phyloP scores from a whole-genome alignment of 2,797 vertebrate genomes.

The Buceros bicornis region DNA sequence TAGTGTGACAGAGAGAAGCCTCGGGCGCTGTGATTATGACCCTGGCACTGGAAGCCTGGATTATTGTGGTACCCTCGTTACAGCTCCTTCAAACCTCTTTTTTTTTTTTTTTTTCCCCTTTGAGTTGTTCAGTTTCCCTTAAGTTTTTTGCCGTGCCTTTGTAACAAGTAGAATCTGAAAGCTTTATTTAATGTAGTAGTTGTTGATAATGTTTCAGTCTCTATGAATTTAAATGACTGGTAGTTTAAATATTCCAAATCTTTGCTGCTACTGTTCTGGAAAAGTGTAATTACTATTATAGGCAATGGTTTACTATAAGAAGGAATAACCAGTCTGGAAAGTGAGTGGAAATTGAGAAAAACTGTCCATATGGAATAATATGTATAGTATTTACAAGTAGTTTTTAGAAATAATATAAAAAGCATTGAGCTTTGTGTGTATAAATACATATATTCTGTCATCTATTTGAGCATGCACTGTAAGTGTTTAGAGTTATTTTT shows the following conservation, averaged over 20 bases:
- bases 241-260: background rate
- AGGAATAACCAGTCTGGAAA: background rate
- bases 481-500: slow-evolving; percentile 46
- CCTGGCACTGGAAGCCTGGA: background rate
- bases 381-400: background rate
- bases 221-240: background rate
- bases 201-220: background rate
- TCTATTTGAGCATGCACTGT: background rate
- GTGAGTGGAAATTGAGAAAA: background rate
- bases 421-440: background rate
- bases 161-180: background rate
- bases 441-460: background rate
- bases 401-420: slow-evolving; percentile 2
- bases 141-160: background rate
- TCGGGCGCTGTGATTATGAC: background rate
- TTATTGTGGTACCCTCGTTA: background rate
- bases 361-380: background rate
- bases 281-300: background rate
- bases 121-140: background rate
- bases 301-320: background rate
- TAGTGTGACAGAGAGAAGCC: slow-evolving; percentile 45
- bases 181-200: background rate
- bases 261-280: background rate
- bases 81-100: background rate
- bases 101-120: background rate